These are phyloP conservation scores for Leptopilina clavipes DNA, from an alignment of 1,140 invertebrate genomes.

Conservation along the genomic window DNA sequence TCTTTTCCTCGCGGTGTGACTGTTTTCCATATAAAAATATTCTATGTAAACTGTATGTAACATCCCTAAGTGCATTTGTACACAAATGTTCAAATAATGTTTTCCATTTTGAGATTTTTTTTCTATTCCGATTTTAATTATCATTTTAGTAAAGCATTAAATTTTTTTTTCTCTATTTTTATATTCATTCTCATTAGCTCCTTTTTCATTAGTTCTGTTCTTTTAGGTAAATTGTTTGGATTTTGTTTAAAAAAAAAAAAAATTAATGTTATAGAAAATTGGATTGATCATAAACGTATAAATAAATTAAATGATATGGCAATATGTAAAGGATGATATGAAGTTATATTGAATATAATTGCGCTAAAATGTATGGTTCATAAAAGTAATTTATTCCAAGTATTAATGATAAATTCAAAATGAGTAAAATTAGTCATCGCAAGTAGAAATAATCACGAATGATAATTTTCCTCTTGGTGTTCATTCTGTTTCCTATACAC, in stretches of 20 bases:
- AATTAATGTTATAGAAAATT: too few species aligned
- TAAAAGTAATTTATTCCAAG: conserved; percentile 5
- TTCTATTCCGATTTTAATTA: too few species aligned
- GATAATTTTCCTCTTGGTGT: conserved; percentile 16
- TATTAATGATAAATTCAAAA: conserved; percentile 17
- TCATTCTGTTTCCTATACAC: background rate
- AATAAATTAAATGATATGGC: background rate
- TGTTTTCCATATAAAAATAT: background rate
- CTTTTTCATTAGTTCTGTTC: too few species aligned
- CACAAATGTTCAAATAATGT: background rate
- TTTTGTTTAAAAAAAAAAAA: too few species aligned
- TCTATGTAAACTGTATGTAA: background rate
- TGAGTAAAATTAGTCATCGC: conserved; percentile 8
- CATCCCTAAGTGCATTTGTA: background rate
- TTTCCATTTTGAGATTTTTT: too few species aligned
- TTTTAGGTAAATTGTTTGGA: too few species aligned
- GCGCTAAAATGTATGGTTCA: background rate
- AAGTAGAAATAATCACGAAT: conserved; percentile 1
- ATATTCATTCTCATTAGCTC: too few species aligned
- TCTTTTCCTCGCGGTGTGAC: background rate
- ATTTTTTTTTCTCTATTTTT: too few species aligned
- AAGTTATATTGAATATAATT: conserved; percentile 21
- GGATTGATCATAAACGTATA: background rate
- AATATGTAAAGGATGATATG: background rate
- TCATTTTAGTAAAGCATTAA: too few species aligned